phyloP scores from a whole-genome alignment of 2,113 vertebrate genomes.

The Crypturellus undulatus region DNA sequence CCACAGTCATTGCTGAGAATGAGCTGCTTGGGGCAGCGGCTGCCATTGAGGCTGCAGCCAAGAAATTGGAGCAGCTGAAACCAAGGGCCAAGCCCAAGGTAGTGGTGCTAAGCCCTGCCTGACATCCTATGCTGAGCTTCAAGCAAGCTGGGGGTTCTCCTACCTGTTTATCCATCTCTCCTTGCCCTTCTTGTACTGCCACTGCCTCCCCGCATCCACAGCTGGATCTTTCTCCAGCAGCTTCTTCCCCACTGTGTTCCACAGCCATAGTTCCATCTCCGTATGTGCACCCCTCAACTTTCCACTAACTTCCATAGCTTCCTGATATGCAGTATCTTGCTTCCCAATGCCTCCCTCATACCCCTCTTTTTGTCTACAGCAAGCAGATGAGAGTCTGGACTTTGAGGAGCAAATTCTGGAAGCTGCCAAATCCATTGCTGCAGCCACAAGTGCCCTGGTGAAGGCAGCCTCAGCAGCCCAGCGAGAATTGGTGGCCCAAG shows the following conservation, averaged over 20 bases:
- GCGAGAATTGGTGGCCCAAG: slow-evolving; percentile 95
- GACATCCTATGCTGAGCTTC: fast-evolving
- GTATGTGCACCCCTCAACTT: neutral
- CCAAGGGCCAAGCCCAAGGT: slow-evolving; percentile 97
- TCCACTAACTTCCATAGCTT: neutral
- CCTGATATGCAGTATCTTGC: neutral
- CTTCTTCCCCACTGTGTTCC: neutral
- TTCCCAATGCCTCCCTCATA: neutral
- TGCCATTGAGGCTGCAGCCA: slow-evolving; percentile 97
- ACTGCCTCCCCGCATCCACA: neutral
- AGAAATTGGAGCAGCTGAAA: slow-evolving; percentile 97
- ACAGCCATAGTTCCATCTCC: neutral
- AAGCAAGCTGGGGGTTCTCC: neutral
- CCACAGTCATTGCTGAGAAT: slow-evolving; percentile 96
- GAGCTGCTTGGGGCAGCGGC: slow-evolving; percentile 95
- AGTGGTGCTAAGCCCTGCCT: neutral
- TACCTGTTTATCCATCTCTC: neutral
- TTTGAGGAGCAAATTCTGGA: slow-evolving; percentile 99
- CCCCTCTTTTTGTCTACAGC: slow-evolving; percentile 73
- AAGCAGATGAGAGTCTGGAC: slow-evolving; percentile 97
- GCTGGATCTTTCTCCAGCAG: neutral
- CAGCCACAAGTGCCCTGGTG: slow-evolving; percentile 95
- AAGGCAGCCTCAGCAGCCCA: slow-evolving; percentile 97
- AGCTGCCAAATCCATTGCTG: slow-evolving; percentile 97
- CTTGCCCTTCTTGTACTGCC: neutral